Evolutionary conservation across 2,888 invertebrate species (phyloP).

Genomic region (Urechis unicinctus): DNA sequence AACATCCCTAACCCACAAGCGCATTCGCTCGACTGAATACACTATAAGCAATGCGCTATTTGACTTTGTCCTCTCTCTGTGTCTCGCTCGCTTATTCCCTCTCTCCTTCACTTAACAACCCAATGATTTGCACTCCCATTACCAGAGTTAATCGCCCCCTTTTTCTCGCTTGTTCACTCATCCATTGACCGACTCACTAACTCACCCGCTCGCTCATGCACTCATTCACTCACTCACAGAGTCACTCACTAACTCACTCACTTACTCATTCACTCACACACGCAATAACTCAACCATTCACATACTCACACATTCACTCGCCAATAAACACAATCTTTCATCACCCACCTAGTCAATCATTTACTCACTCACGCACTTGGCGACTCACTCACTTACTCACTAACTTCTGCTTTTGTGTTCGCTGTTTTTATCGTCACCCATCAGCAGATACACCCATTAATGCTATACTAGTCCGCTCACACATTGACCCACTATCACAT

Average conservation of each 20-base stretch:
- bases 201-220: too few relatives aligned
- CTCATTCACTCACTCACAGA: too few relatives aligned
- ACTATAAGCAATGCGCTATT: too few relatives aligned
- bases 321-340: constrained; percentile 2
- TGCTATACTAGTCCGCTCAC: not conserved
- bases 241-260: too few relatives aligned
- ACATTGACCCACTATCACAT: not conserved
- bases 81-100: too few relatives aligned
- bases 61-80: too few relatives aligned
- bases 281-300: too few relatives aligned
- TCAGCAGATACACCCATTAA: constrained; percentile 1
- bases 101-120: too few relatives aligned
- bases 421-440: not conserved
- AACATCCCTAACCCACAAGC: too few relatives aligned
- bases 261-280: too few relatives aligned
- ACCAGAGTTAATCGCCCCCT: not conserved
- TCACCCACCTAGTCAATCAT: not conserved
- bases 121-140: constrained; percentile 1
- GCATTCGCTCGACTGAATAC: too few relatives aligned
- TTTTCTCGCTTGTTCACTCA: constrained; percentile 2
- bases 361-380: not conserved
- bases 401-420: constrained; percentile 1
- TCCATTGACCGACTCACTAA: constrained; percentile 15
- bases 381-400: not conserved
- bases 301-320: constrained; percentile 3